These are phyloP conservation scores for Cassiopea andromeda DNA, from an alignment of 30 jellyfish, hydroid and myxozoan species.

Conservation along the genomic window DNA sequence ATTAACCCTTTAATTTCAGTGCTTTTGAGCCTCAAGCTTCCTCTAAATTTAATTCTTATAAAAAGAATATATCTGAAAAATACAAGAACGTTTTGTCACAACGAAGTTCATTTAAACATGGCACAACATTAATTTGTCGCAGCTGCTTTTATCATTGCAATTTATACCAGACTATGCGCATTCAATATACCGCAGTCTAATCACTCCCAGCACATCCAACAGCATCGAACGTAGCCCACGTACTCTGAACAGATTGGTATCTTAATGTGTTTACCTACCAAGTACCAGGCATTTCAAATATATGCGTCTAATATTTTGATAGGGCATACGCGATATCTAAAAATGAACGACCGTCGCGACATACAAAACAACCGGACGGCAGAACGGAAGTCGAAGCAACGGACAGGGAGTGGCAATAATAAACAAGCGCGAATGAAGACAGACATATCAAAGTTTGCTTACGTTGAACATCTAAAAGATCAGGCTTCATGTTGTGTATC, in stretches of 20 bases:
- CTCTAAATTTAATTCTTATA: no score
- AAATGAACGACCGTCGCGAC: conserved; percentile 7
- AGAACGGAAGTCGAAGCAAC: conserved; percentile 31
- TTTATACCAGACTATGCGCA: neutral
- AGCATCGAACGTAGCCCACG: neutral
- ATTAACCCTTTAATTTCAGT: no score
- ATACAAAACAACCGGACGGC: conserved; percentile 27
- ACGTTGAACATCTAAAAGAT: neutral
- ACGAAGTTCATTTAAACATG: no score
- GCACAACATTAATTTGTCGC: no score
- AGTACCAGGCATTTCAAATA: neutral
- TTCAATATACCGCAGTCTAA: neutral
- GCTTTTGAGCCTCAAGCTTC: no score
- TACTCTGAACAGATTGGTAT: neutral
- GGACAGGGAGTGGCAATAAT: conserved; percentile 10
- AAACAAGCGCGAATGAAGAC: neutral
- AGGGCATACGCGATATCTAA: neutral
- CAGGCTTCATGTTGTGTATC: neutral
- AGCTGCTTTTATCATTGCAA: neutral
- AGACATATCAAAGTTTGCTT: neutral
- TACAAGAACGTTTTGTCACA: no score
- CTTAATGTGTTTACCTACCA: neutral
- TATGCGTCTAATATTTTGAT: neutral
- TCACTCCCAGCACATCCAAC: neutral
- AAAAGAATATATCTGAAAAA: no score